Percentiles rank a stretch among this genome's conserved stretches.
Evolutionary conservation across 2,888 invertebrate species (phyloP).

Genomic region (Lasius platythorax): DNA sequence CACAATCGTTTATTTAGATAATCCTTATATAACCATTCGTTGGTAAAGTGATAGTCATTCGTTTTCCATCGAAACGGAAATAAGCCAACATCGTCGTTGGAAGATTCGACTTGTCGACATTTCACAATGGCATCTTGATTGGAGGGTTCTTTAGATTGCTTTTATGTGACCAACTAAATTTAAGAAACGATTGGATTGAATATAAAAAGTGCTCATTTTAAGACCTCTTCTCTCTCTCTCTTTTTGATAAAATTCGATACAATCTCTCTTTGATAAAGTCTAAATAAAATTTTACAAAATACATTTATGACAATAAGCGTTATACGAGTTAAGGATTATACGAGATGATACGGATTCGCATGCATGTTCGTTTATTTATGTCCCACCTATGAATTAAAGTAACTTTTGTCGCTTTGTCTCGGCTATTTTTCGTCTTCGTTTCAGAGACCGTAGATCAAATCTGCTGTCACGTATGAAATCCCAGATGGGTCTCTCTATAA

Average conservation of each 20-base stretch:
- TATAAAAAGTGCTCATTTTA: background rate
- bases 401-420: constrained; percentile 29
- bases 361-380: constrained; percentile 23
- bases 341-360: background rate
- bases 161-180: constrained; percentile 17
- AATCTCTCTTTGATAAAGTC: constrained; percentile 10
- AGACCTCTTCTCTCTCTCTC: background rate
- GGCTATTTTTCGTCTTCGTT: constrained; percentile 12
- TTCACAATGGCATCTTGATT: background rate
- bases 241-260: constrained; percentile 2
- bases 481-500: constrained; percentile 1
- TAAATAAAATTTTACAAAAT: background rate
- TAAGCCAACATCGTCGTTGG: background rate
- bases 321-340: constrained; percentile 18
- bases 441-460: constrained; percentile 28
- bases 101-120: background rate
- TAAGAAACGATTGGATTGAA: background rate
- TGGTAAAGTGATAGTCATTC: background rate
- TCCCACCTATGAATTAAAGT: constrained; percentile 1
- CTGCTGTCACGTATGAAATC: constrained; percentile 18
- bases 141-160: constrained; percentile 12
- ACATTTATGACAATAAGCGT: constrained; percentile 1
- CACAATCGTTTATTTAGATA: background rate
- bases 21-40: background rate
- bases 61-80: background rate